Evolutionary conservation across 2,797 vertebrate genomes (phyloP).

Genomic region (Sebastolobus altivelis): DNA sequence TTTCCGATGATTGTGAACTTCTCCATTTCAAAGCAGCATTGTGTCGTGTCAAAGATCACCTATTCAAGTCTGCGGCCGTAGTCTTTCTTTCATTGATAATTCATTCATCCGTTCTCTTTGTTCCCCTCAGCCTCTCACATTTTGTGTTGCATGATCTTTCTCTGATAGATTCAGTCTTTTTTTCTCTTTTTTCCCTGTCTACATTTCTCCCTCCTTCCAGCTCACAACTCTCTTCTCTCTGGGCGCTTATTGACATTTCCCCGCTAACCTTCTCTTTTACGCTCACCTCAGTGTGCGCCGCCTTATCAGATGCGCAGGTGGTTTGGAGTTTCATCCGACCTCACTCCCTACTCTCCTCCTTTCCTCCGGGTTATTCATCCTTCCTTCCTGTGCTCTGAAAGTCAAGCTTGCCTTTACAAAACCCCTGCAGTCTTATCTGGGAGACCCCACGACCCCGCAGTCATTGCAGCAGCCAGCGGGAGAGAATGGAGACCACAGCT

Average conservation of each 20-base stretch:
- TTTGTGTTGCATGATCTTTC: conserved; percentile 63
- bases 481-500: conserved; percentile 71
- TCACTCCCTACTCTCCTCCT: conserved; percentile 84
- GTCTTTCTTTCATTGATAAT: conserved; percentile 76
- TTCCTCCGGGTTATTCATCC: conserved; percentile 87
- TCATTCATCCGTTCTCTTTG: conserved; percentile 67
- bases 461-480: conserved; percentile 65
- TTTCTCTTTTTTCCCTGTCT: conserved; percentile 21
- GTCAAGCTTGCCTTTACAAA: conserved; percentile 92
- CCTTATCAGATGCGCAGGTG: conserved; percentile 90
- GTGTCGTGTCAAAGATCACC: conserved; percentile 77
- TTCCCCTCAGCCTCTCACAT: conserved; percentile 51
- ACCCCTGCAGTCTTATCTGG: conserved; percentile 88
- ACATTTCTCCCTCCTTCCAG: conserved; percentile 40
- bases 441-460: conserved; percentile 87
- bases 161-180: conserved; percentile 56
- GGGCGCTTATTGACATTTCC: conserved; percentile 83
- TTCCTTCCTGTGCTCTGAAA: conserved; percentile 91
- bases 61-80: conserved; percentile 62
- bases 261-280: conserved; percentile 86
- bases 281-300: conserved; percentile 82
- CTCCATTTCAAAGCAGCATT: conserved; percentile 78
- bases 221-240: conserved; percentile 69
- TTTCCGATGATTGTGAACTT: conserved; percentile 78
- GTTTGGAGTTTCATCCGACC: conserved; percentile 89